phyloP scores from a whole-genome alignment of 2,888 invertebrate genomes.

The Sarcophaga rosellei region DNA sequence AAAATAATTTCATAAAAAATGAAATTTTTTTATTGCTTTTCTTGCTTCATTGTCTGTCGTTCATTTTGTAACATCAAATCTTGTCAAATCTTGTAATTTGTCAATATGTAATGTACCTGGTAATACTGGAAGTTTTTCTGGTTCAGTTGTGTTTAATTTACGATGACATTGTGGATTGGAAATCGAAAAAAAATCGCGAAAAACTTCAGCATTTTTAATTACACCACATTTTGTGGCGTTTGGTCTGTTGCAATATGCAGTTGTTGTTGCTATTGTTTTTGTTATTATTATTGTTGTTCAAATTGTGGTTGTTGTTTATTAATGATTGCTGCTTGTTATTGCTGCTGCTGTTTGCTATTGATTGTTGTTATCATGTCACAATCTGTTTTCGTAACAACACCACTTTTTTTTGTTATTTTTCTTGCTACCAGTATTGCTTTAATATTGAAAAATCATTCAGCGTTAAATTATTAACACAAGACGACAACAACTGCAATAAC shows the following conservation, averaged over 20 bases:
- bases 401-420: background rate
- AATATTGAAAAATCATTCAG: constrained; percentile 56
- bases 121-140: background rate
- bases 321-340: constrained; percentile 12
- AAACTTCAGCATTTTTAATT: constrained; percentile 37
- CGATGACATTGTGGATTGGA: constrained; percentile 23
- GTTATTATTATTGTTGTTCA: constrained; percentile 49
- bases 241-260: constrained; percentile 39
- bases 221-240: constrained; percentile 25
- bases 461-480: constrained; percentile 64
- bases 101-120: background rate
- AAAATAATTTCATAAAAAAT: background rate
- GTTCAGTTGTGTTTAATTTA: background rate
- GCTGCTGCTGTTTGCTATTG: constrained; percentile 19
- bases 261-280: constrained; percentile 26
- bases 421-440: constrained; percentile 26
- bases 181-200: background rate
- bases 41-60: background rate
- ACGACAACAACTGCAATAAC: constrained; percentile 25
- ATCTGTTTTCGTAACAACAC: constrained; percentile 42
- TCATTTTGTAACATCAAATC: constrained; percentile 1
- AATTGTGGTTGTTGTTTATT: constrained; percentile 34
- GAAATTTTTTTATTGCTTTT: background rate
- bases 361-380: constrained; percentile 52
- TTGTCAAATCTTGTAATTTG: constrained; percentile 19